Conservation (phyloP, 2,797 vertebrate genomes). For the Halcyon smyrnensis region DNA sequence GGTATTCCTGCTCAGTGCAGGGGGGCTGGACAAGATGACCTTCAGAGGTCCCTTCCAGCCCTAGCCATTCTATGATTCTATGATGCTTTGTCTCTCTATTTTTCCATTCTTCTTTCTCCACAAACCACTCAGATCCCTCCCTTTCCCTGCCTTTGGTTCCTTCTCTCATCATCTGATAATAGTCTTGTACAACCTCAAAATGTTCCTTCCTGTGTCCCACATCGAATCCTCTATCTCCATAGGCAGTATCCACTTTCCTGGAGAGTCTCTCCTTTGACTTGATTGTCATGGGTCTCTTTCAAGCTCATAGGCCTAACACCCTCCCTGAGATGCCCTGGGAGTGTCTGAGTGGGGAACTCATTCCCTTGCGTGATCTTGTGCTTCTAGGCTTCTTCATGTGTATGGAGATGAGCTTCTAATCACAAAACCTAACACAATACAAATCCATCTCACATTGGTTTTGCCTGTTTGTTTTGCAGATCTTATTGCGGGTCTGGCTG, state of each 20-base stretch:
- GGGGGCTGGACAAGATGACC: too few species aligned
- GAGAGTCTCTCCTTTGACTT: fast-evolving
- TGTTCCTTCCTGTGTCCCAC: fast-evolving
- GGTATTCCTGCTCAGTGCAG: too few species aligned
- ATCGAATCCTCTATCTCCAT: fast-evolving
- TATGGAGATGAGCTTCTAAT: not conserved
- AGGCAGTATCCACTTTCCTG: not conserved
- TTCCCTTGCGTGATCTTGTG: not conserved
- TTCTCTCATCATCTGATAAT: not conserved
- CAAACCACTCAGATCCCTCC: not conserved
- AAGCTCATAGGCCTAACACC: not conserved
- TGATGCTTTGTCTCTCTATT: not conserved
- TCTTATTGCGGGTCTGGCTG: fast-evolving
- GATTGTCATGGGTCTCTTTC: not conserved
- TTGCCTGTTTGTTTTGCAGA: not conserved
- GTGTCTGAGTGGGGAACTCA: fast-evolving
- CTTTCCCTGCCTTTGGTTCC: not conserved
- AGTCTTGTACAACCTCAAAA: not conserved
- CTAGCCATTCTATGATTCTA: too few species aligned
- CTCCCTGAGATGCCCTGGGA: not conserved
- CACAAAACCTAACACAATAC: not conserved
- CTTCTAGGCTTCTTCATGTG: not conserved
- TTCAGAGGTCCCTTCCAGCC: too few species aligned
- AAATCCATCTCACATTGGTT: not conserved
- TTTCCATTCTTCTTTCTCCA: not conserved